Evolutionary conservation across 2,888 invertebrate species (phyloP).

Genomic region (Tiliacea aurago): DNA sequence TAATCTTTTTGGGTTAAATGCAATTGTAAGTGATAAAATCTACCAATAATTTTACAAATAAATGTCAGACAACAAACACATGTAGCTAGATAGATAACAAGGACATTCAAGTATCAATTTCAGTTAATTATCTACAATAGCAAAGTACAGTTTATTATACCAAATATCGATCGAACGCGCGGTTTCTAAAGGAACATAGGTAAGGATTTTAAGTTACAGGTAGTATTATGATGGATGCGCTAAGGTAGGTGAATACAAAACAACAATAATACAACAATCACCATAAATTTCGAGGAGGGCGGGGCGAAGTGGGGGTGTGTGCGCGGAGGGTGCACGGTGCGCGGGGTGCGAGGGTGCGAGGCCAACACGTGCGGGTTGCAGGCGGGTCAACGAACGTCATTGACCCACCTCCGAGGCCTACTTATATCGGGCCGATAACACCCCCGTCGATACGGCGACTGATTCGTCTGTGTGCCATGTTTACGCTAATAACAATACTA

Average conservation of each 20-base stretch:
- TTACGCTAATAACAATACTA: conserved; percentile 66
- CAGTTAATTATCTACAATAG: conserved; percentile 41
- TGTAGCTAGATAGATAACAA: conserved; percentile 34
- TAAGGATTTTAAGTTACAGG: conserved; percentile 3
- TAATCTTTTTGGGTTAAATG: conserved; percentile 18
- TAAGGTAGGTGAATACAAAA: conserved; percentile 34
- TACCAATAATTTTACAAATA: conserved; percentile 23
- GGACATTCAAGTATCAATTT: conserved; percentile 43
- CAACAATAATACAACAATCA: no score
- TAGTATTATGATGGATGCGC: conserved; percentile 20
- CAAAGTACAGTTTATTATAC: conserved; percentile 22
- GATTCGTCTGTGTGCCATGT: conserved; percentile 68
- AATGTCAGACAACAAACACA: conserved; percentile 39
- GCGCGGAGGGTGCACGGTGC: conserved; percentile 46
- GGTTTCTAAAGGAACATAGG: not conserved
- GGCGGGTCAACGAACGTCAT: conserved; percentile 89
- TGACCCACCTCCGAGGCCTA: conserved; percentile 88
- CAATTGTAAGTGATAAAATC: conserved; percentile 19
- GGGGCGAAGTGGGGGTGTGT: conserved; percentile 59
- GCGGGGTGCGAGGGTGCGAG: conserved; percentile 74
- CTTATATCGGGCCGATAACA: conserved; percentile 85
- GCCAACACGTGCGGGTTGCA: conserved; percentile 88
- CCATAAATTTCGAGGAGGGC: conserved; percentile 62
- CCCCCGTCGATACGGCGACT: conserved; percentile 74
- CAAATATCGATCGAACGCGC: conserved; percentile 26